Evolutionary conservation across 1,140 invertebrate species (phyloP), one percentile per base, ranked within the genome.

Genomic region (Achatina immaculata): DNA sequence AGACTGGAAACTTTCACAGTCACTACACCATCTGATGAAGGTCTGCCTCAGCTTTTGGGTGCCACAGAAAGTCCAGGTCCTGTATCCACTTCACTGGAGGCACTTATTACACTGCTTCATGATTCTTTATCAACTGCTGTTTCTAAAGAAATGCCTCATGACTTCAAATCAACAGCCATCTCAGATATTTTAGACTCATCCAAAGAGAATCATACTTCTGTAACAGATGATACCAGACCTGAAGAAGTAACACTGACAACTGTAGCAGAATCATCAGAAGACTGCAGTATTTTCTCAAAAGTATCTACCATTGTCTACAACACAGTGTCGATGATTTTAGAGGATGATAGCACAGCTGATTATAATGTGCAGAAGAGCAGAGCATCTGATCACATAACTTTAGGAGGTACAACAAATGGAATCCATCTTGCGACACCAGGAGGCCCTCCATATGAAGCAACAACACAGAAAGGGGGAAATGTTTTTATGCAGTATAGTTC

Each of bases 161-260:
- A 51, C 19, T 34, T n/a, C n/a, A n/a, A n/a, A n/a, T n/a, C 7
- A 42, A 19, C 28, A 45, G 31, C 69, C 28, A 72, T 16, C 16
- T 40, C 36, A n/a, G 24, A 43, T 21, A 34, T 4, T 62, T 2
- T 31, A 4, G 3, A 2, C 28, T 62, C 28, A 31, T 28, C n/a
- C 58, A 62, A 62, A 62, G 58, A 34, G 4, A 31, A 2, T 28
- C 9, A 9, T 62, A 2, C n/a, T 28, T n/a, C n/a, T 31, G 4
- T 62, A 16, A 62, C 58, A 31, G 1, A 31, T 34, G 58, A 34
- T 31, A 42, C 21, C 42, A n/a, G 16, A 1, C 3, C 72, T 48
- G 72, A 51, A 21, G 21, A 51, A 43, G 43, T 51, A 51, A 74
- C 36, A 45, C 42, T 31, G 24, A 72, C 69, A 16, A 74, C 45